phyloP scores from a whole-genome alignment of 2,113 vertebrate genomes.

The Apaloderma vittatum region DNA sequence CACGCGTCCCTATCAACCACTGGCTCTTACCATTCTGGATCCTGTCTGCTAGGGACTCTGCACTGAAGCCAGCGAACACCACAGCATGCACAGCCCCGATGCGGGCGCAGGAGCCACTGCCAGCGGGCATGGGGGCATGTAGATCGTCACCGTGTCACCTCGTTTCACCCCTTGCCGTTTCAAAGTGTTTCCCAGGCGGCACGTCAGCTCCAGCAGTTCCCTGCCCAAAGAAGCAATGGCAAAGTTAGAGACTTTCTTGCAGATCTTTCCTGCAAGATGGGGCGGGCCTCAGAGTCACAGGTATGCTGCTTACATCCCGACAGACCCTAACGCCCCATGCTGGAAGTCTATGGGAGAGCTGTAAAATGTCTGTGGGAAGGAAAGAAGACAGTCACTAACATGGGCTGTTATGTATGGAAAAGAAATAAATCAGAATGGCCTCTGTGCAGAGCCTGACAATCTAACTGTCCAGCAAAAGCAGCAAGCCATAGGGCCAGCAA shows the following conservation, averaged over 20 bases:
- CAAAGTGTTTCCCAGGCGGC: constrained; percentile 82
- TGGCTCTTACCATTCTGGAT: constrained; percentile 82
- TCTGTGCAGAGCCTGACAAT: background rate
- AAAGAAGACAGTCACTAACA: background rate
- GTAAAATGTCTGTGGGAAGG: background rate
- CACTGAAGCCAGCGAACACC: constrained; percentile 86
- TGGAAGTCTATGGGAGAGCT: background rate
- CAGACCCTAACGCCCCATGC: background rate
- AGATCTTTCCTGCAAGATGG: accelerated
- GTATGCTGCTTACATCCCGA: background rate
- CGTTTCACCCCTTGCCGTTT: constrained; percentile 77
- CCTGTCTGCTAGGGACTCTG: constrained; percentile 80
- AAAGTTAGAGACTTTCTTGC: background rate
- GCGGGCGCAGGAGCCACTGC: constrained; percentile 83
- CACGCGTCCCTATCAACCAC: accelerated
- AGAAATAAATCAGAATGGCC: background rate
- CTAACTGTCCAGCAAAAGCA: background rate
- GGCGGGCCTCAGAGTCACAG: background rate
- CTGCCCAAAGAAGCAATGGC: constrained; percentile 59
- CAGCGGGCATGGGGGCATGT: constrained; percentile 83
- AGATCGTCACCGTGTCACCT: constrained; percentile 85
- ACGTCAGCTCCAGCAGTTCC: constrained; percentile 83
- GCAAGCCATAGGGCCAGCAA: background rate
- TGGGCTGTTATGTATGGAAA: accelerated
- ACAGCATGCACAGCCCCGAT: constrained; percentile 81